Evolutionary conservation across 1,140 invertebrate genomes (phyloP), one percentile per base, ranked within the genome.

Genomic region (Formica exsecta): DNA sequence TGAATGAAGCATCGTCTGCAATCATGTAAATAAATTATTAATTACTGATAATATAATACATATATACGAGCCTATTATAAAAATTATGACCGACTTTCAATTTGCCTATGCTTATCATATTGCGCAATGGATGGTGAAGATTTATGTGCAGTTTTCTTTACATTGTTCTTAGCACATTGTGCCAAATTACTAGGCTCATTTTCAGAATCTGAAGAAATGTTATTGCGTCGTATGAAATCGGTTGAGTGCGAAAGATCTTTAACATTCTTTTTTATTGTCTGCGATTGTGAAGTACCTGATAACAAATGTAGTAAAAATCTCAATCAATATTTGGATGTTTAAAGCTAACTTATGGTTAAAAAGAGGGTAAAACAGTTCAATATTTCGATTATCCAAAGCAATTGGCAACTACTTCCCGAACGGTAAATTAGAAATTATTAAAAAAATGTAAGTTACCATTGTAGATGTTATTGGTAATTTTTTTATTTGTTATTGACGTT

Each of bases 271-370:
- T 65, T 41, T 22, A 29, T 29, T 29, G n/a, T 6, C 29, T 38
- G 7, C 64, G 19, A 65, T 65, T 65, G 64, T 65, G 0, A 65
- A 65, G 36, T 65, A 65, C 7, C 32, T 65, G 19, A 29, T 64
- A 64, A 36, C 16, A 38, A 65, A n/a, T 65, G 1, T 65, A 64
- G 6, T 64, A 64, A 64, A 64, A 64, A 19, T 64, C 13, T 64
- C 29, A 62, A 62, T 62, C 29, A 32, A 64, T 64, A 64, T 19
- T 64, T 64, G 32, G 57, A 61, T 61, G 22, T 36, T n/a, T 54
- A 54, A 64, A 32, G 16, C 13, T 2, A 64, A 64, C 0, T 32
- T 64, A 19, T 36, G 13, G 9, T 32, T 64, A 64, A 64, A 32
- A 64, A 61, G 11, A 29, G 6, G 2, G 2, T 64, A 64, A 64